These are phyloP conservation scores for Semnopithecus entellus DNA, from an alignment of 2,113 vertebrate species.

Conservation along the genomic window DNA sequence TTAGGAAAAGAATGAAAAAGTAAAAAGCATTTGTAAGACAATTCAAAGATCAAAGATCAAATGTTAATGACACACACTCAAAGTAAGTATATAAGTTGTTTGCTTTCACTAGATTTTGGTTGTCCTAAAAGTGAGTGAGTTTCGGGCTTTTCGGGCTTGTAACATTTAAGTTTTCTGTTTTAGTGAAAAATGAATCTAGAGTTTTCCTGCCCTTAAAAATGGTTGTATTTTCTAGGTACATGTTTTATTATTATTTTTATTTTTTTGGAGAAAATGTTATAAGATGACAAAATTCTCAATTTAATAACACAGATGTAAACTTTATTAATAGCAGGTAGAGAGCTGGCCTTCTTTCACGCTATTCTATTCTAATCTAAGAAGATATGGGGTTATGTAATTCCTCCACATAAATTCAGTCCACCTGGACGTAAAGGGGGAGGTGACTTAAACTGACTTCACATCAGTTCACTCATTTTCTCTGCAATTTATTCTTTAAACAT, in stretches of 20 bases:
- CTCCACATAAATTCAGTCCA: neutral
- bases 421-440: neutral
- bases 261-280: slow-evolving; percentile 22
- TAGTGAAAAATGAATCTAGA: slow-evolving; percentile 21
- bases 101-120: slow-evolving; percentile 10
- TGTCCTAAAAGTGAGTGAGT: neutral
- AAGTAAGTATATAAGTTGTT: neutral
- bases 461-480: neutral
- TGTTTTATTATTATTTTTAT: neutral
- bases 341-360: neutral
- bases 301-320: slow-evolving; percentile 21
- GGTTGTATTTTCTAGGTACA: neutral
- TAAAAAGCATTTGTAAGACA: neutral
- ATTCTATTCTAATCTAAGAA: neutral
- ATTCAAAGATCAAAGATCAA: neutral
- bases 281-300: slow-evolving; percentile 8
- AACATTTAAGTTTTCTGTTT: slow-evolving; percentile 33
- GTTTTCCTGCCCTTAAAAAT: slow-evolving; percentile 12
- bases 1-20: neutral
- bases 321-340: neutral
- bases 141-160: neutral
- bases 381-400: neutral
- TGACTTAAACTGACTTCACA: neutral
- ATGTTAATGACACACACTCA: neutral
- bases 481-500: slow-evolving; percentile 2